Evolutionary conservation across 2,888 invertebrate species (phyloP).

Genomic region (Schrankia costaestrigalis): DNA sequence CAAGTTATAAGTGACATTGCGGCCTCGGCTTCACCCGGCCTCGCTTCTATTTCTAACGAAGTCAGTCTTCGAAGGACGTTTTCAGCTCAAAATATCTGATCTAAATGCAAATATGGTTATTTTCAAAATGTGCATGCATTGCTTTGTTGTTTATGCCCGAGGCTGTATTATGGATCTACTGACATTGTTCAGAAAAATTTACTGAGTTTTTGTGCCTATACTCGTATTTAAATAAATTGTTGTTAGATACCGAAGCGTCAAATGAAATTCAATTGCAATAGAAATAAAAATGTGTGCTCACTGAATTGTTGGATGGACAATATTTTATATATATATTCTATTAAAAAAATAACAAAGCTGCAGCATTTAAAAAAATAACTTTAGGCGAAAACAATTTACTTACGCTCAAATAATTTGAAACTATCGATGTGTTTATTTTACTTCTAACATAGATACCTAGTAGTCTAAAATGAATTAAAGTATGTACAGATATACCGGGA

Average conservation of each 20-base stretch:
- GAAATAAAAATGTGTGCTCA: no score
- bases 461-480: no score
- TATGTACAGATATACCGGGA: no score
- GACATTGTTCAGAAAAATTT: slow-evolving; percentile 14
- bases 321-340: no score
- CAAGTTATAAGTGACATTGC: slow-evolving; percentile 29
- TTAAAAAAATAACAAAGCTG: no score
- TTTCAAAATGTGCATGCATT: slow-evolving; percentile 39
- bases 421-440: no score
- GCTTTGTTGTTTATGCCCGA: slow-evolving; percentile 19
- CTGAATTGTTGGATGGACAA: no score
- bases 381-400: no score
- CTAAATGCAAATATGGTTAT: slow-evolving; percentile 58
- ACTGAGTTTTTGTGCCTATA: slow-evolving; percentile 10
- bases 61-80: slow-evolving; percentile 53
- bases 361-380: no score
- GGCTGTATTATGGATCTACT: slow-evolving; percentile 8
- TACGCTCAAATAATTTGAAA: no score
- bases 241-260: slow-evolving; percentile 16
- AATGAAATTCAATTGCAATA: no score
- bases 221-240: slow-evolving; percentile 18
- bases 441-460: no score
- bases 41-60: slow-evolving; percentile 62
- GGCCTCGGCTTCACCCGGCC: slow-evolving; percentile 49
- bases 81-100: slow-evolving; percentile 55